These are phyloP conservation scores for Rhingia campestris DNA, from an alignment of 2,888 invertebrate species.

Conservation along the genomic window DNA sequence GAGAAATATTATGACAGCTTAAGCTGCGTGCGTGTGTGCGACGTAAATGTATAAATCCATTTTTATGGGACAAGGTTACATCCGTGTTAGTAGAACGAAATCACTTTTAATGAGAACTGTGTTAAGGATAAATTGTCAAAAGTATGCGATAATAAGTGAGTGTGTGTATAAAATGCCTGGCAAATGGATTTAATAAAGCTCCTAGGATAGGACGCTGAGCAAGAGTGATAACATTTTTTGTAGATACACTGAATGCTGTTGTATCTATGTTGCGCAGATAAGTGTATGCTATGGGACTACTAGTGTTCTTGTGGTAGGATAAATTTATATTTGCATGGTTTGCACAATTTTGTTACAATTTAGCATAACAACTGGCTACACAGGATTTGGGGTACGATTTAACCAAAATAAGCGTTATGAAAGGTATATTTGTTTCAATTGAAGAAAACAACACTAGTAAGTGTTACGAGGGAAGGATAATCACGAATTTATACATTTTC, in stretches of 20 bases:
- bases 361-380: too few species aligned
- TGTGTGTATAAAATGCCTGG: conserved; percentile 4
- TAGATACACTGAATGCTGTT: not conserved
- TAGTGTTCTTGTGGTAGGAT: too few species aligned
- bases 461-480: too few species aligned
- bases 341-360: too few species aligned
- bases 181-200: conserved; percentile 4
- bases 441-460: too few species aligned
- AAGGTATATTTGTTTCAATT: too few species aligned
- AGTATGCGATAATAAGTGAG: not conserved
- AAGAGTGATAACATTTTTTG: conserved; percentile 21
- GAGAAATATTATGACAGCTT: conserved; percentile 16
- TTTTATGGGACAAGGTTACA: conserved; percentile 57
- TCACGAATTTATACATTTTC: too few species aligned
- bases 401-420: too few species aligned
- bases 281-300: too few species aligned
- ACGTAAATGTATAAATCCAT: conserved; percentile 31
- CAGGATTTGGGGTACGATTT: too few species aligned
- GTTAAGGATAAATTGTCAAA: conserved; percentile 17
- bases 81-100: conserved; percentile 29
- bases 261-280: not conserved
- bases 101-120: conserved; percentile 50
- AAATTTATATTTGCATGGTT: too few species aligned
- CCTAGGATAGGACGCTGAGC: conserved; percentile 7
- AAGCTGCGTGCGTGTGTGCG: conserved; percentile 20